These are phyloP conservation scores for Choristoneura rosaceana DNA, from an alignment of 2,888 invertebrate genomes.

Conservation along the genomic window DNA sequence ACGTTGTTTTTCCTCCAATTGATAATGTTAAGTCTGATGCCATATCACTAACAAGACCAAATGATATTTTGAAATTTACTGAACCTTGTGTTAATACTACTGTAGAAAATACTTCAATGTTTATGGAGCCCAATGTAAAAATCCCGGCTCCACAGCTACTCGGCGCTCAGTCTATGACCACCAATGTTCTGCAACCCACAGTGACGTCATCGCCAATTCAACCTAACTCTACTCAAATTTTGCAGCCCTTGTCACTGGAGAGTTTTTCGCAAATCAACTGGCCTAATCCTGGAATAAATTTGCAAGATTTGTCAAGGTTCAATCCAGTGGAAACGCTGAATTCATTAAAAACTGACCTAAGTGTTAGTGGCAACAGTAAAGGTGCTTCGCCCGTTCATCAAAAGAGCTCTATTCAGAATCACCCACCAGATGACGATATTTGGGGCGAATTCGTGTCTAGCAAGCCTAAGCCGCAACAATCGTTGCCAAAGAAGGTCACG, in stretches of 20 bases:
- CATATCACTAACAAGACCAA: conserved; percentile 60
- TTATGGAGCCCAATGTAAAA: conserved; percentile 49
- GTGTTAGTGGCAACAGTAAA: conserved; percentile 66
- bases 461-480: conserved; percentile 67
- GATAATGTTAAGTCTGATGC: conserved; percentile 59
- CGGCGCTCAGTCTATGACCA: conserved; percentile 44
- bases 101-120: conserved; percentile 49
- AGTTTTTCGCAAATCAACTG: conserved; percentile 86
- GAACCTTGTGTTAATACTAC: conserved; percentile 34
- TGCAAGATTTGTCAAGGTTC: conserved; percentile 80
- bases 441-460: conserved; percentile 87
- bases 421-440: conserved; percentile 80
- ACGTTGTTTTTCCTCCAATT: conserved; percentile 54
- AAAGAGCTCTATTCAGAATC: conserved; percentile 54
- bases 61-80: conserved; percentile 53
- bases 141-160: conserved; percentile 44
- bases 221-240: conserved; percentile 73
- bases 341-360: conserved; percentile 73
- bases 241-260: conserved; percentile 79
- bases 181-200: conserved; percentile 65
- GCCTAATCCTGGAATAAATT: conserved; percentile 86
- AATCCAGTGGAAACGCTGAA: conserved; percentile 80
- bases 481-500: conserved; percentile 59
- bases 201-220: conserved; percentile 53
- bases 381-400: conserved; percentile 69